phyloP scores from a whole-genome alignment of 2,113 vertebrate species.

The Ciconia stormi region DNA sequence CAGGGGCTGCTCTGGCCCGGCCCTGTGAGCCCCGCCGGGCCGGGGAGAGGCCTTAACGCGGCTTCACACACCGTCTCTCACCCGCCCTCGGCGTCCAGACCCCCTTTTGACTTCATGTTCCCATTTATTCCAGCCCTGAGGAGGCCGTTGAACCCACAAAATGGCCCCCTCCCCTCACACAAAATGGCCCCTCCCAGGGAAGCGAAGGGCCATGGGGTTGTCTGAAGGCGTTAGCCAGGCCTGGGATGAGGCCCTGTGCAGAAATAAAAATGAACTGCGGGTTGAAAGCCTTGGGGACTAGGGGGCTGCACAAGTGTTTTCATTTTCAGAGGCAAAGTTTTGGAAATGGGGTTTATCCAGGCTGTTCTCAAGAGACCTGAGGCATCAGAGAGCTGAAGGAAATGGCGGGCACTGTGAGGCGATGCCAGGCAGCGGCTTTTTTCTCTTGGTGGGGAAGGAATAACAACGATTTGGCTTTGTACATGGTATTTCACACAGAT shows the following conservation, averaged over 20 bases:
- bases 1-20: accelerated
- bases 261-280: accelerated
- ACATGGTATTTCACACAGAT: accelerated
- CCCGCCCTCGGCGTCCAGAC: accelerated
- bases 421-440: neutral
- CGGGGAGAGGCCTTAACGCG: accelerated
- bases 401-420: accelerated
- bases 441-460: neutral
- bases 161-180: slow-evolving; percentile 52
- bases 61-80: accelerated
- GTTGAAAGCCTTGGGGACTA: accelerated
- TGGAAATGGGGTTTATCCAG: neutral
- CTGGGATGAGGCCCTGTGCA: accelerated
- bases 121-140: neutral
- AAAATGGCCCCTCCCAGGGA: slow-evolving; percentile 38
- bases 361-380: neutral
- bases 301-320: accelerated
- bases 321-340: neutral
- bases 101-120: accelerated
- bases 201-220: accelerated
- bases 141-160: neutral
- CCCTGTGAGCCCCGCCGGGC: accelerated
- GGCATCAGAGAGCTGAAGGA: too few species aligned
- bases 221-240: neutral
- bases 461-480: accelerated